Evolutionary conservation across 2,888 invertebrate genomes (phyloP).

Genomic region (Cataglyphis livida): DNA sequence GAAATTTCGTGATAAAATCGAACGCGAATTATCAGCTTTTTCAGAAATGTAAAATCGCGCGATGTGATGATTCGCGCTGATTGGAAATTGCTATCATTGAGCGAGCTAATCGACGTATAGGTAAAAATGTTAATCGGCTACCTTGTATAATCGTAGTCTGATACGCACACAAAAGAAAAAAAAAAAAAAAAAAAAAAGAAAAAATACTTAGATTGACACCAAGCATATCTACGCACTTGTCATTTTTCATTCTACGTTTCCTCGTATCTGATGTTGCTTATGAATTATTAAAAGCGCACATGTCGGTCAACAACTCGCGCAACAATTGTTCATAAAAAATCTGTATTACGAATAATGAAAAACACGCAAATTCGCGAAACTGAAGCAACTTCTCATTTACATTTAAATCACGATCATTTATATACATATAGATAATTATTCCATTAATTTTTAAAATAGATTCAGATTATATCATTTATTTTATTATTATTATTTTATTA

Average conservation of each 20-base stretch:
- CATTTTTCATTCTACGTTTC: constrained; percentile 37
- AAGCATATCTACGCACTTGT: constrained; percentile 33
- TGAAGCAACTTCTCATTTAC: not conserved
- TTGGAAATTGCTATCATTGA: constrained; percentile 1
- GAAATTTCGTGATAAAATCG: constrained; percentile 28
- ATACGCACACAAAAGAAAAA: not conserved
- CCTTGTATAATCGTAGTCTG: not conserved
- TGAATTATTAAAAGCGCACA: constrained; percentile 41
- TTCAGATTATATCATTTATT: constrained; percentile 29
- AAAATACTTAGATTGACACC: constrained; percentile 15
- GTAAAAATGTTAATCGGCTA: not conserved
- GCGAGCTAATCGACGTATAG: not conserved
- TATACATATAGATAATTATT: not conserved
- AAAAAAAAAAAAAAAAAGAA: not conserved
- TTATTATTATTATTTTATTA: not conserved
- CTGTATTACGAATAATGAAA: constrained; percentile 13
- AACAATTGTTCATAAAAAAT: constrained; percentile 31
- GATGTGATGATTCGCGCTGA: not conserved
- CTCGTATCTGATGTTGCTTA: constrained; percentile 44
- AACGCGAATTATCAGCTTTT: constrained; percentile 20
- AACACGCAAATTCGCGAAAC: constrained; percentile 1
- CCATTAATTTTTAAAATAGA: not conserved
- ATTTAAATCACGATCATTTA: not conserved
- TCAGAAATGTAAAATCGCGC: not conserved
- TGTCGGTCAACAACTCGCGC: constrained; percentile 27